Evolutionary conservation across 2,888 invertebrate genomes (phyloP), one percentile per base, ranked within the genome.

Genomic region (Unio delphinus): DNA sequence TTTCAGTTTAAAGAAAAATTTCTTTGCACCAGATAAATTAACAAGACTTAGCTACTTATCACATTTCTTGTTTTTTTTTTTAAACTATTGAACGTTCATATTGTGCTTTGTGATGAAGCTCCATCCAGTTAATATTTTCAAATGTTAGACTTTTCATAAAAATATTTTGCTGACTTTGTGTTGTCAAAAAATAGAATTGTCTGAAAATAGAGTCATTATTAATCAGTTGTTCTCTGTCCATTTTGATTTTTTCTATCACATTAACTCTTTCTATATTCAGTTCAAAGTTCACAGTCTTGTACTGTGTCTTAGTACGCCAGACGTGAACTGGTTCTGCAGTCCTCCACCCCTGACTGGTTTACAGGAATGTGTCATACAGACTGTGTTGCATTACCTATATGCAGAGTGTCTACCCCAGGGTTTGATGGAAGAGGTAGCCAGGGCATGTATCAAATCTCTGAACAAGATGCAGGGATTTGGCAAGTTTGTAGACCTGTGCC

Each of bases 311-410:
- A 91, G 92, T 80, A 92, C 92, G 34, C 91, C 92, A 66, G 92
- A 92, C 72, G 90, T 93, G 79, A 92, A 92, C 81, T 93, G 92
- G 92, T 76, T 79, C 34, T 72, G 78, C 58, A 67, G 62, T 18
- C 85, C 93, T 1, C 80, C 85, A 17, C 88, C 89, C 2, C 90
- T 94, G 58, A 90, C 91, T 70, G 92, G 92, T 71, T 87, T 93
- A 62, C 92, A 92, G 1, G 92, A 93, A 75, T 92, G 92, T 82
- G 92, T 93, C n/a, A 83, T 94, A 59, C 91, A 91, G 64, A 92
- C 93, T 15, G 91, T 93, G 34, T 87, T 94, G 30, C 92, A 93
- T 87, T 94, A 92, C 89, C 88, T 94, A 54, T 94, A 94, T 83
- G 91, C 93, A 1, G 93, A 94, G 85, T 93, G 93, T 79, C 89